Conservation (phyloP, 1,140 invertebrate genomes). For the Marisa cornuarietis region DNA sequence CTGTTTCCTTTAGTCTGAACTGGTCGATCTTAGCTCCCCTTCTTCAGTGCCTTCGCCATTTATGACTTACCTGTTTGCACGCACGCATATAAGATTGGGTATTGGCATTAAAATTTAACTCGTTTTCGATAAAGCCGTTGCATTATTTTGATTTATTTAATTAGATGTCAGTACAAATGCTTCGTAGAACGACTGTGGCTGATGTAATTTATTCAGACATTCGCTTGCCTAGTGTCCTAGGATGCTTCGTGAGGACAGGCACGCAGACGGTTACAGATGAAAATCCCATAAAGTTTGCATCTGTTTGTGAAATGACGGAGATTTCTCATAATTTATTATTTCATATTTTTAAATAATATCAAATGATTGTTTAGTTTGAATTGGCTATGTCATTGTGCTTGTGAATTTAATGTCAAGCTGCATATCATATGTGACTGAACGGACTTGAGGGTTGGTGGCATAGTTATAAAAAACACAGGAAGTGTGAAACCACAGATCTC, state of each 20-base stretch:
- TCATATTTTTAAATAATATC: too few relatives aligned
- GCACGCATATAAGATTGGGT: conserved; percentile 9
- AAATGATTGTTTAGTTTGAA: too few relatives aligned
- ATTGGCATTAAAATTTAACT: not conserved
- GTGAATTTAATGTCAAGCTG: too few relatives aligned
- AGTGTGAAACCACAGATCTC: not conserved
- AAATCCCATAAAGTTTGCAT: too few relatives aligned
- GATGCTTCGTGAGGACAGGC: not conserved
- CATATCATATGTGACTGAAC: too few relatives aligned
- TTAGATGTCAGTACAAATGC: not conserved
- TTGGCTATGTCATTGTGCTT: too few relatives aligned
- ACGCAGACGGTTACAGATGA: too few relatives aligned
- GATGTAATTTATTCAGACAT: not conserved
- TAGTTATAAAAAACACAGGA: too few relatives aligned
- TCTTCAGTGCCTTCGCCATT: conserved; percentile 17
- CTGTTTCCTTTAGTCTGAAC: not conserved
- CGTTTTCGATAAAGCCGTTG: not conserved
- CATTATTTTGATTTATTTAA: not conserved
- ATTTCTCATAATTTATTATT: too few relatives aligned
- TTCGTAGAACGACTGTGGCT: not conserved
- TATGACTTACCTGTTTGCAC: conserved; percentile 17
- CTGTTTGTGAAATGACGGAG: too few relatives aligned
- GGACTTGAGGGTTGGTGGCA: too few relatives aligned
- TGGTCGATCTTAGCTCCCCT: not conserved
- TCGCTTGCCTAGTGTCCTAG: not conserved